Evolutionary conservation across 2,113 vertebrate species (phyloP).

Genomic region (Myodes glareolus): DNA sequence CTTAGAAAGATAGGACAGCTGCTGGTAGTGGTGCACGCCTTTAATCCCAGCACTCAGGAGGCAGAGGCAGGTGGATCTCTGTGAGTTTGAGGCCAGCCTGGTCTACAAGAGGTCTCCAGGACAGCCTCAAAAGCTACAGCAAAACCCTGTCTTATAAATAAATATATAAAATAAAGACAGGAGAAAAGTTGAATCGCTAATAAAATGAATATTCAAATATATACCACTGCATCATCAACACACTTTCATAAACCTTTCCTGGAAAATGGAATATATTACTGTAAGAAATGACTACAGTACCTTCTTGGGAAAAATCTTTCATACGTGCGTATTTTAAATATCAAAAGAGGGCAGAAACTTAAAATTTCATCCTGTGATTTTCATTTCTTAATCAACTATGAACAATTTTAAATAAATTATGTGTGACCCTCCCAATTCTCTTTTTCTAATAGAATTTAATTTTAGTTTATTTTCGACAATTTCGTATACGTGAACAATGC

Average conservation of each 20-base stretch:
- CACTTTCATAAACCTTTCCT: background rate
- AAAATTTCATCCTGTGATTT: background rate
- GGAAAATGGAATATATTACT: constrained; percentile 23
- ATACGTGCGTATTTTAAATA: constrained; percentile 37
- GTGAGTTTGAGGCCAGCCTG: too few relatives aligned
- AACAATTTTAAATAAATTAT: background rate
- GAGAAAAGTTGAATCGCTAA: background rate
- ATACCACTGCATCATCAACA: background rate
- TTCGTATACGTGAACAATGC: background rate
- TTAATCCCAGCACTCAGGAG: too few relatives aligned
- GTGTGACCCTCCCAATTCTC: background rate
- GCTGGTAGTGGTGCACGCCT: too few relatives aligned
- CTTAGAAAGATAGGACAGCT: background rate
- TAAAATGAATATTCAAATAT: constrained; percentile 14
- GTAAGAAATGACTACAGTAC: background rate
- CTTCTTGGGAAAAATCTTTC: constrained; percentile 20
- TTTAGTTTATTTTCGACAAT: background rate
- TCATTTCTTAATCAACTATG: background rate
- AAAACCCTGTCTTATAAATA: too few relatives aligned
- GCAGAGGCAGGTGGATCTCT: too few relatives aligned
- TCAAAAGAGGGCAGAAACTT: constrained; percentile 29
- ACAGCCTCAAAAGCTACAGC: too few relatives aligned
- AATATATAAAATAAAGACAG: background rate
- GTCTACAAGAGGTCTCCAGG: too few relatives aligned
- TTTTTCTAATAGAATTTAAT: background rate